These are phyloP conservation scores for Drosophila gaucha DNA, from an alignment of 2,888 invertebrate genomes.

Conservation along the genomic window DNA sequence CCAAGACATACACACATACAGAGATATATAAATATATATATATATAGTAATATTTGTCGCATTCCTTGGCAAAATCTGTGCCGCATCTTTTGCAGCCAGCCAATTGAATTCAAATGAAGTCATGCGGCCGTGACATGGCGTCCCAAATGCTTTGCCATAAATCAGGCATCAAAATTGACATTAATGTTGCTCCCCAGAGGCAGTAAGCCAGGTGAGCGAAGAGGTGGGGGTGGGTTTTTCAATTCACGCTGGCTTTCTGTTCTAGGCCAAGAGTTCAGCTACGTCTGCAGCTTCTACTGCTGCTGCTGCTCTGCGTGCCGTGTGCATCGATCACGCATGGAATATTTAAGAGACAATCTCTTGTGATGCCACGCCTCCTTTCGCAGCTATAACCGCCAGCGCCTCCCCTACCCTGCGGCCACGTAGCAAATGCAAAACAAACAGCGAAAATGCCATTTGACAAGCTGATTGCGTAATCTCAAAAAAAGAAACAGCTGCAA, in stretches of 20 bases:
- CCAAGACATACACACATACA: constrained; percentile 26
- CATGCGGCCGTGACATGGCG: constrained; percentile 45
- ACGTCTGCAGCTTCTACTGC: constrained; percentile 4
- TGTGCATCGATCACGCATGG: constrained; percentile 73
- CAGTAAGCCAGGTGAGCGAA: background rate
- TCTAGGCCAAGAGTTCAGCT: constrained; percentile 22
- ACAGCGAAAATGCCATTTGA: constrained; percentile 32
- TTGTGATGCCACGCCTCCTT: background rate
- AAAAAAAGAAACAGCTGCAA: constrained; percentile 1
- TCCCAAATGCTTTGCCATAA: constrained; percentile 70
- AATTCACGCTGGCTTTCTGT: constrained; percentile 44
- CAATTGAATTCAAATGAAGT: constrained; percentile 79
- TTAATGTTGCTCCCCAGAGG: constrained; percentile 67
- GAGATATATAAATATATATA: background rate
- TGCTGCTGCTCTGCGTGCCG: constrained; percentile 23
- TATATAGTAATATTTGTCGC: constrained; percentile 1
- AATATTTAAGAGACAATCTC: constrained; percentile 74
- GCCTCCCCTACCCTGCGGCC: constrained; percentile 13
- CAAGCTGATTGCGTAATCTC: constrained; percentile 48
- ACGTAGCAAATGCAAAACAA: constrained; percentile 55
- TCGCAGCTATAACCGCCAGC: constrained; percentile 1
- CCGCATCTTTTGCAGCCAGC: constrained; percentile 36
- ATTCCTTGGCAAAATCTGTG: constrained; percentile 44
- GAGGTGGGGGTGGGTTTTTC: constrained; percentile 34
- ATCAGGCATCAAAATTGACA: constrained; percentile 78